phyloP scores from a whole-genome alignment of 2,888 invertebrate genomes.

The Acholoe squamosa region DNA sequence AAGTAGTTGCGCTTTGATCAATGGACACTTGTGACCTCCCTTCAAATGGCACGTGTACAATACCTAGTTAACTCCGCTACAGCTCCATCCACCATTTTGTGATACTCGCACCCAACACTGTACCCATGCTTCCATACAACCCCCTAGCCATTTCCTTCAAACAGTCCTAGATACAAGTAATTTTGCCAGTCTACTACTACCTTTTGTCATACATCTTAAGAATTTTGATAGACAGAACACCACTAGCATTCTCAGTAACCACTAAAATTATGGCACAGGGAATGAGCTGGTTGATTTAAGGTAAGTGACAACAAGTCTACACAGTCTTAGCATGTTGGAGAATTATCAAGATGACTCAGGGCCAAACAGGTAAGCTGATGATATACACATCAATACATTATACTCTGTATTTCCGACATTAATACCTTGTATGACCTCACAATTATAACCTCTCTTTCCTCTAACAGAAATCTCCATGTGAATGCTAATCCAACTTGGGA shows the following conservation, averaged over 20 bases:
- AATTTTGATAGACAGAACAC: slow-evolving; percentile 19
- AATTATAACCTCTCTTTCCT: not conserved
- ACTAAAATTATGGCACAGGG: not conserved
- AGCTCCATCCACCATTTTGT: slow-evolving; percentile 34
- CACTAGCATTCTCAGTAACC: not conserved
- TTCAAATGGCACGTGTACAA: slow-evolving; percentile 23
- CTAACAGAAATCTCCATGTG: not conserved
- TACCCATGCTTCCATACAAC: slow-evolving; percentile 40
- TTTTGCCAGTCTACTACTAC: slow-evolving; percentile 34
- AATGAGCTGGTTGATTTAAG: not conserved
- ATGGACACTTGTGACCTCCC: slow-evolving; percentile 40
- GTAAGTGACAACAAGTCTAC: not conserved
- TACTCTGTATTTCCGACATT: not conserved
- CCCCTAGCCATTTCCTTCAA: slow-evolving; percentile 41
- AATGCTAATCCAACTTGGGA: not conserved
- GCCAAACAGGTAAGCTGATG: slow-evolving; percentile 14
- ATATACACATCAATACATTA: not conserved
- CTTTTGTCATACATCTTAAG: slow-evolving; percentile 29
- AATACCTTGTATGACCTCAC: slow-evolving; percentile 18
- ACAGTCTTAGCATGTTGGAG: not conserved
- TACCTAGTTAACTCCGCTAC: not conserved
- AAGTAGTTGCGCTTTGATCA: slow-evolving; percentile 38
- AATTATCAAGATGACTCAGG: not conserved
- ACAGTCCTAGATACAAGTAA: slow-evolving; percentile 24
- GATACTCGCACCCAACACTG: slow-evolving; percentile 48